These are phyloP conservation scores for Lysandra bellargus DNA, from an alignment of 2,888 invertebrate species.

Conservation along the genomic window DNA sequence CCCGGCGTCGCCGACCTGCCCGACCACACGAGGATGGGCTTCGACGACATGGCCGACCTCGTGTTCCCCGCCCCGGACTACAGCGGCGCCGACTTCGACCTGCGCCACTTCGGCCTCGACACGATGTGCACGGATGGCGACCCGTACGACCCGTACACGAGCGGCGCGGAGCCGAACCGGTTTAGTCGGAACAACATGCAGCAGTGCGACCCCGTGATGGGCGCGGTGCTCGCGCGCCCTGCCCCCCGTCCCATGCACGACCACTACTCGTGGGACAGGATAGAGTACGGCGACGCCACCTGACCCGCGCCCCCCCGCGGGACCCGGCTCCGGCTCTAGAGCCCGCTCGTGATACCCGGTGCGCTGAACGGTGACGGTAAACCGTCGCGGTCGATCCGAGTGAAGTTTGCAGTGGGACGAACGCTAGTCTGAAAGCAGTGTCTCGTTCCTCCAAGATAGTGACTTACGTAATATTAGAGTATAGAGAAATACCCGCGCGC, in stretches of 20 bases:
- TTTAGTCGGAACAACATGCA: conserved; percentile 73
- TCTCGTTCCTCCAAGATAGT: conserved; percentile 64
- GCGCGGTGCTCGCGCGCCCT: conserved; percentile 82
- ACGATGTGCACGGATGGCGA: conserved; percentile 79
- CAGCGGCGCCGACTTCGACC: conserved; percentile 73
- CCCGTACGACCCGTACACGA: conserved; percentile 67
- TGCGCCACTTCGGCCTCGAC: conserved; percentile 83
- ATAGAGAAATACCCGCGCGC: conserved; percentile 55
- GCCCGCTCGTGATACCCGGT: conserved; percentile 51
- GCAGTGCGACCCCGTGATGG: conserved; percentile 87
- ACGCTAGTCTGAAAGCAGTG: conserved; percentile 64
- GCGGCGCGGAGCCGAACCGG: conserved; percentile 71
- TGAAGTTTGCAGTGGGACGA: conserved; percentile 42
- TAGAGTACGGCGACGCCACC: conserved; percentile 86
- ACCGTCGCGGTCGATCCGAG: background rate
- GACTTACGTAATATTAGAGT: conserved; percentile 54
- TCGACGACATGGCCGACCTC: conserved; percentile 74
- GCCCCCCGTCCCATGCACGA: conserved; percentile 79
- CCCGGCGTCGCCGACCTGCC: conserved; percentile 68
- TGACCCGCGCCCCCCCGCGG: conserved; percentile 55
- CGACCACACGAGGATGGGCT: conserved; percentile 64
- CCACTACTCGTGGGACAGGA: conserved; percentile 87
- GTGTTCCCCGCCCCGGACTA: conserved; percentile 68
- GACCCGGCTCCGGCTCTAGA: conserved; percentile 44
- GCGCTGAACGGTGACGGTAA: background rate